Conservation (phyloP, 2,797 vertebrate species). For the Alauda arvensis region DNA sequence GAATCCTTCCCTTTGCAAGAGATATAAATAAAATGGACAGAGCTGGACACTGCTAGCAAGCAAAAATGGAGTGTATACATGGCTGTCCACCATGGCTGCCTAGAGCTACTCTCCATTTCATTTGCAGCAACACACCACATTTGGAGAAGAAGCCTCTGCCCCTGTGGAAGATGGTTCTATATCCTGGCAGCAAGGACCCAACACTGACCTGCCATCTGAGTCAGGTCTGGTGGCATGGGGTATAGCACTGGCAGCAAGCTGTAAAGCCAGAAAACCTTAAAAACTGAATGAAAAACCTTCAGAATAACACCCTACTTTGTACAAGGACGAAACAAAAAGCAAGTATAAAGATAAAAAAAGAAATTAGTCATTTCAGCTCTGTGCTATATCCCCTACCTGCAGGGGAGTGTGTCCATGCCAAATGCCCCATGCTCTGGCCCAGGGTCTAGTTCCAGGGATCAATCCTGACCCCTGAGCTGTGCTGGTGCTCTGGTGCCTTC, state of each 20-base stretch:
- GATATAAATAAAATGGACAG: background rate
- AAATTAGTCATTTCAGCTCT: background rate
- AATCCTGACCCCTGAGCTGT: background rate
- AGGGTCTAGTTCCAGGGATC: background rate
- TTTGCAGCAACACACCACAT: background rate
- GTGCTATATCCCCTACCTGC: background rate
- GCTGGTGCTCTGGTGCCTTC: background rate
- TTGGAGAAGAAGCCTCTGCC: background rate
- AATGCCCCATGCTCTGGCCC: fast-evolving
- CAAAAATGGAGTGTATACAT: fast-evolving
- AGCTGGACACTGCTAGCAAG: background rate
- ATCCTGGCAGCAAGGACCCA: background rate
- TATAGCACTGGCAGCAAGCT: background rate
- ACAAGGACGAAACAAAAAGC: background rate
- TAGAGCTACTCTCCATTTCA: background rate
- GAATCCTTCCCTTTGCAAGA: background rate
- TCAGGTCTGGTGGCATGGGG: fast-evolving
- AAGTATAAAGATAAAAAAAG: background rate
- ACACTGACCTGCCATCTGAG: background rate
- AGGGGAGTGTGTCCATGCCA: background rate
- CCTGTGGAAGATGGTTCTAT: background rate
- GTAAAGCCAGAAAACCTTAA: background rate
- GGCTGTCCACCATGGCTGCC: background rate
- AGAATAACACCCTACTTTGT: background rate
- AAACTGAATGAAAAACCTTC: background rate